Evolutionary conservation across 2,888 invertebrate species (phyloP), one percentile per base, ranked within the genome.

Genomic region (Trichacis sp.): DNA sequence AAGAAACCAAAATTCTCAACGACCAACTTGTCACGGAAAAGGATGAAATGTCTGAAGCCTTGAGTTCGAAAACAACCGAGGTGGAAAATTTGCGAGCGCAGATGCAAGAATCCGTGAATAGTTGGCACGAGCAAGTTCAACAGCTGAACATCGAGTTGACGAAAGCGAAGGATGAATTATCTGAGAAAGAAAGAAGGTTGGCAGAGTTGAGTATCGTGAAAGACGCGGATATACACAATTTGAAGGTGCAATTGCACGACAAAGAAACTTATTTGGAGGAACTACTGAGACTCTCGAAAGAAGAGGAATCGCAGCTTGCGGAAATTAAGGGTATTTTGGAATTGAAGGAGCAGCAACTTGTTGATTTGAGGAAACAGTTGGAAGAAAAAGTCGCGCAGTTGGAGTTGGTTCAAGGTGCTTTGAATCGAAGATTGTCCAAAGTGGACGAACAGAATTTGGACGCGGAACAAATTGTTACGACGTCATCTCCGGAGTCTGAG

Each of bases 281-380:
- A 64, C 85, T 90, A 47, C 85, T 87, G 61, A 81, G 82, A 19
- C 74, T 87, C 12, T 80, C 88, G 47, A 87, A 88, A 71, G 89
- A 89, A 69, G 87, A 89, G 73, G 84, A 87, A 6, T 85, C 80
- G 30, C 89, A 88, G 75, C 72, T 88, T n/a, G 73, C 79, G 0
- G 90, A 91, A 76, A 82, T 90, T 74, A 88, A 89, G 75, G 78
- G 84, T 1, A 89, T 88, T 0, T 85, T 93, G 49, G 91, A 91
- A 75, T 88, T 87, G 49, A 93, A 92, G 78, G 92, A 92, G 73
- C 82, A 89, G 51, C 92, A 92, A 83, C 90, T 93, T 65, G 90
- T 90, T 1, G 88, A 89, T 0, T 80, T 93, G 17, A 91, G 91
- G 76, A 89, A 89, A 68, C 90, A 92, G 75, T 84, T 93, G 67